Base-by-base conservation (phyloP, 64 coral and sea anemone species). In the Dendrophyllia cribrosa region DNA sequence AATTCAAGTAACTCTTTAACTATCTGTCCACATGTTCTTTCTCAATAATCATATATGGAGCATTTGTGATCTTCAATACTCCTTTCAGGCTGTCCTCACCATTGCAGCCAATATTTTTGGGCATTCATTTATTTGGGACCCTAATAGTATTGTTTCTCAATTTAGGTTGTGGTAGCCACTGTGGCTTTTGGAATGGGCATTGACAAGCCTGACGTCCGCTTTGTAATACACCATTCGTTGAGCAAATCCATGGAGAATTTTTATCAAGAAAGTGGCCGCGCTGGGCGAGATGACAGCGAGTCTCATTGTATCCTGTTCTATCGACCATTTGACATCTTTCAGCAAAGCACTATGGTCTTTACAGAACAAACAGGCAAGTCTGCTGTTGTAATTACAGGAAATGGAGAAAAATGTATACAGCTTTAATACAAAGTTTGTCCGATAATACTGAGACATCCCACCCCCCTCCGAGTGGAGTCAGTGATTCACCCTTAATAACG, bases 231-330 rank as follows among this genome's bases (percentile, higher is more conserved):
- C 67, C 96, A 98, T 11, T 93, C 88, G 4, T 50, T 98, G 14
- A 98, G 96, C 56, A 98, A 98, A 83, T 98, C 96, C 43, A 98
- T 98, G 96, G 96, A 98, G 75, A 98, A 98, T 50, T 95, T 90
- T 46, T 98, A 98, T 72, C 96, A 98, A 71, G 96, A 98, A 59
- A 96, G 93, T 47, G 96, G 96, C 17, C 81, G 96, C 15, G 96
- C 96, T 0, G 96, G 96, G 6, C 62, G 93, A 43, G 96, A 95
- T 82, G 93, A 95, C 60, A 65, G 49, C 56, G 64, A 62, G 71
- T 91, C 93, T 34, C 89, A 81, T 6, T 98, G 96, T 60, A 95
- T 98, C 69, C 44, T 98, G 61, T 98, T 90, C 66, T 98, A 98
- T 58, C 86, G 93, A 17, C 93, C 96, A 75, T 92, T 94, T 89